Percentiles rank a stretch among this genome's conserved stretches.
Evolutionary conservation across 2,113 vertebrate species (phyloP).

Genomic region (Puffinus mauretanicus): DNA sequence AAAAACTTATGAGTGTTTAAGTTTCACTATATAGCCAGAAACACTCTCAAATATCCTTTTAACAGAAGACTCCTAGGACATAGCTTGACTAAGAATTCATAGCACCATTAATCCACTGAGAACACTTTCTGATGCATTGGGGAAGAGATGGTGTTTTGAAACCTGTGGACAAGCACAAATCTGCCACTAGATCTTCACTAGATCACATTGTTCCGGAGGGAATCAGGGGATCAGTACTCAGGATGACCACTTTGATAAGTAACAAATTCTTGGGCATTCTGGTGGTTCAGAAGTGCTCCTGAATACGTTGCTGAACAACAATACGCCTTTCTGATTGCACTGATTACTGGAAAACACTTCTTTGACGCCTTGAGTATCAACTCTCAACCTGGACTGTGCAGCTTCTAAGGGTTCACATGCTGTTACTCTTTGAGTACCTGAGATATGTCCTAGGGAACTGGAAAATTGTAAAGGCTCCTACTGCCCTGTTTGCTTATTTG

Average conservation of each 20-base stretch:
- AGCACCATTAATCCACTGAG: background rate
- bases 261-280: background rate
- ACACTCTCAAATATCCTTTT: background rate
- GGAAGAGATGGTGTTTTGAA: background rate
- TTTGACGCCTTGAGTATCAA: background rate
- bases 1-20: background rate
- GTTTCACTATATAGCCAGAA: background rate
- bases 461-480: background rate
- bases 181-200: background rate
- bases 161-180: background rate
- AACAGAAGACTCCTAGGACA: background rate
- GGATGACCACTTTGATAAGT: background rate
- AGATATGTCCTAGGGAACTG: background rate
- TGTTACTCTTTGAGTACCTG: background rate
- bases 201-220: background rate
- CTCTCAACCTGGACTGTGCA: no score
- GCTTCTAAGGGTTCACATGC: background rate
- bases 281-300: background rate
- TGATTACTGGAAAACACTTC: background rate
- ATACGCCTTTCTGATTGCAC: background rate
- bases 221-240: background rate
- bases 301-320: background rate
- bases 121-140: background rate
- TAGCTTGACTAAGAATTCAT: background rate
- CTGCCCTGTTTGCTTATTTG: background rate